phyloP scores from a whole-genome alignment of 2,113 vertebrate species.

The Gobius niger region DNA sequence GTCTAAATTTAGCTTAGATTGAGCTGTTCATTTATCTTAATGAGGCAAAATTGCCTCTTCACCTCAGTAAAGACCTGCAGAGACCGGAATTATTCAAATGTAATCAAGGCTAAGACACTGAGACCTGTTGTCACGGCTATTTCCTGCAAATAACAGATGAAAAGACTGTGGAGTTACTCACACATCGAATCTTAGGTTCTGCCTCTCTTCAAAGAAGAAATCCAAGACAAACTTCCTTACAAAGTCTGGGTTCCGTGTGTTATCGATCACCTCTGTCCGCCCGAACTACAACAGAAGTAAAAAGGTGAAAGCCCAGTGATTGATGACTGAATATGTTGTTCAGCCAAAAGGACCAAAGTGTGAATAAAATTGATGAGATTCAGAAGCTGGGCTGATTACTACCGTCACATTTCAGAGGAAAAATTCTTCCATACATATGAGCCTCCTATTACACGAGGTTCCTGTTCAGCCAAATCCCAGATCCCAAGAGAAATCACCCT shows the following conservation, averaged over 20 bases:
- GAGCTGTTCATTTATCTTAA: constrained; percentile 23
- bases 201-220: constrained; percentile 98
- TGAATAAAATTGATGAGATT: constrained; percentile 18
- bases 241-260: constrained; percentile 95
- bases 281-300: constrained; percentile 81
- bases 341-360: neutral
- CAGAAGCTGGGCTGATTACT: constrained; percentile 1
- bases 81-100: constrained; percentile 30
- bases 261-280: constrained; percentile 94
- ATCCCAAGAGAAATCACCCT: constrained; percentile 50
- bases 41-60: constrained; percentile 14
- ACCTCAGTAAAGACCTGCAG: constrained; percentile 5
- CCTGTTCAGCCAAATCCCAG: constrained; percentile 7
- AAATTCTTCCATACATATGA: constrained; percentile 6
- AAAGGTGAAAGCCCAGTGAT: constrained; percentile 1
- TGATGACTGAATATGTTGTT: constrained; percentile 18
- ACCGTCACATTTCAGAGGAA: constrained; percentile 5
- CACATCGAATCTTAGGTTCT: constrained; percentile 95
- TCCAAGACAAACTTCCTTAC: constrained; percentile 95
- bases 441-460: neutral
- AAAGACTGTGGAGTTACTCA: constrained; percentile 73
- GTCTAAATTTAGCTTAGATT: constrained; percentile 17
- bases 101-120: constrained; percentile 22
- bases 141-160: constrained; percentile 9
- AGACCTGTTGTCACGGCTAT: neutral